A percentile compares a stretch with the other conserved stretches of the same genome.
Evolutionary conservation across 1,140 invertebrate species (phyloP).

Genomic region (Pseudomyrmex sp.): DNA sequence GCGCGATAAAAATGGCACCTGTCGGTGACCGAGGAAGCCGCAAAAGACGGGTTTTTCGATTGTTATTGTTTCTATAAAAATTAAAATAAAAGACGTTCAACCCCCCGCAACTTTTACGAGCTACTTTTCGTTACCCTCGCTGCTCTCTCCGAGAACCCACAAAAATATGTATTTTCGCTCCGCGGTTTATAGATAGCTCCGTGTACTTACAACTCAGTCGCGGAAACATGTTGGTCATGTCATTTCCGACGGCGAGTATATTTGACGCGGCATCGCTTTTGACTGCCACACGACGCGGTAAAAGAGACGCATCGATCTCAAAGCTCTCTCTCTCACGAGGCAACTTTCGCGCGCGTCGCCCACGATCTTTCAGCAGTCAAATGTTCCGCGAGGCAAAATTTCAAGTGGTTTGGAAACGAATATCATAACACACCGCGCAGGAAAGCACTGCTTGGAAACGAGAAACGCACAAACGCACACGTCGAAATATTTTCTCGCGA

Average conservation of each 20-base stretch:
- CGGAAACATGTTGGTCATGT: not conserved
- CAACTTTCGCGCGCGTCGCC: not conserved
- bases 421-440: no score
- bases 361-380: constrained; percentile 1
- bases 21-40: no score
- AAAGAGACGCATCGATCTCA: constrained; percentile 25
- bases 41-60: no score
- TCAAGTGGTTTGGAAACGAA: not conserved
- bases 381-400: constrained; percentile 8
- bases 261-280: constrained; percentile 19
- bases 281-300: constrained; percentile 5
- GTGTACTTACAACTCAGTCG: not conserved
- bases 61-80: no score
- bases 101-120: no score
- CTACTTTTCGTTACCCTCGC: no score
- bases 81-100: no score
- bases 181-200: not conserved
- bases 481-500: constrained; percentile 1
- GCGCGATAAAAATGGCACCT: constrained; percentile 2
- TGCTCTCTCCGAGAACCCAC: not conserved
- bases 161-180: not conserved
- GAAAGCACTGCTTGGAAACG: not conserved
- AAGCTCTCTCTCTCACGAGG: constrained; percentile 29
- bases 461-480: constrained; percentile 18
- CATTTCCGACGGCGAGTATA: not conserved